Conservation (phyloP, 2,797 vertebrate species). For the Gastrophryne carolinensis region DNA sequence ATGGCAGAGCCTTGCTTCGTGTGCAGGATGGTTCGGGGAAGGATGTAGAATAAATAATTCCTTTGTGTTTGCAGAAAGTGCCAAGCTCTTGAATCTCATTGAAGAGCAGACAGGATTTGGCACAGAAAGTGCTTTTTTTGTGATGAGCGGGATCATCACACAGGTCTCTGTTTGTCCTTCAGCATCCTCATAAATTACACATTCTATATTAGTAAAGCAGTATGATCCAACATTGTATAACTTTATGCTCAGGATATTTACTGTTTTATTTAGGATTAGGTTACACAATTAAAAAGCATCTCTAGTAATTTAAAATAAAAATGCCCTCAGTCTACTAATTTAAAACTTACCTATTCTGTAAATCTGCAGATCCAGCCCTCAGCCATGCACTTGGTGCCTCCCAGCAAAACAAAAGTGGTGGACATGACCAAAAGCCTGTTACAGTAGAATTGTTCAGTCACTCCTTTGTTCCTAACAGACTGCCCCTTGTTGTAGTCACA, state of each 20-base stretch:
- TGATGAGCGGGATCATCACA: not conserved
- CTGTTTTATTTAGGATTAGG: too few species aligned
- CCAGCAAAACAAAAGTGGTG: too few species aligned
- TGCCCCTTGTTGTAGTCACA: too few species aligned
- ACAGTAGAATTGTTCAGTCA: too few species aligned
- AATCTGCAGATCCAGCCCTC: too few species aligned
- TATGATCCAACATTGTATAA: not conserved
- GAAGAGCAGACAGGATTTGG: conserved; percentile 37
- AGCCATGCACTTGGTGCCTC: too few species aligned
- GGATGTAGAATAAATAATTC: conserved; percentile 46
- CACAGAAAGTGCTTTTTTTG: conserved; percentile 42
- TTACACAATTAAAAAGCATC: too few species aligned
- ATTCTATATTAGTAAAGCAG: not conserved
- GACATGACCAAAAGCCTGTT: too few species aligned
- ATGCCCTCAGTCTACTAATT: too few species aligned
- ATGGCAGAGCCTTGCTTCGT: conserved; percentile 33
- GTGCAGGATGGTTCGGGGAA: conserved; percentile 29
- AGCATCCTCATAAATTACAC: conserved; percentile 6
- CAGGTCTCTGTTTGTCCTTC: conserved; percentile 30
- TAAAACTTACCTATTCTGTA: too few species aligned
- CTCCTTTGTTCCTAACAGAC: too few species aligned
- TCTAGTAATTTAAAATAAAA: too few species aligned
- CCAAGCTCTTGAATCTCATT: conserved; percentile 31
- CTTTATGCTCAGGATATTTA: not conserved
- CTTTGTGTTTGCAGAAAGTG: conserved; percentile 41